Evolutionary conservation across 2,113 vertebrate species (phyloP), one percentile per base, ranked within the genome.

Genomic region (Apeltes quadracus): DNA sequence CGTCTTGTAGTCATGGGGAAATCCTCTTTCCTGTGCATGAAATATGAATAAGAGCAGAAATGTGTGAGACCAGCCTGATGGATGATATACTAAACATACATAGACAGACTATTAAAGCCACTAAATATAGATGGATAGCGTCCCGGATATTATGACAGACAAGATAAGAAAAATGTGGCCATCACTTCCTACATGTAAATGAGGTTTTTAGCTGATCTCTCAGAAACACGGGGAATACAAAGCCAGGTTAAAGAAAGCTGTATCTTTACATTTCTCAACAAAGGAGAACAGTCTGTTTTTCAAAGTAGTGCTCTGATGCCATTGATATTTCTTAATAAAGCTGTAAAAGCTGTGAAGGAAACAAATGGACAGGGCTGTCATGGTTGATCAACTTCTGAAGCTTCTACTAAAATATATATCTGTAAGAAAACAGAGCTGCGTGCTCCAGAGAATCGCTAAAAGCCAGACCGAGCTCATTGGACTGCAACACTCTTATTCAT

Each of bases 61-160:
- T 38, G 57, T 75, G 57, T 82, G 76, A 84, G 72, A 86, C 83
- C 62, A 61, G 14, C 62, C 78, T 82, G 90, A 92, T 81, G 64
- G 85, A 90, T 90, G 83, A 84, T 76, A 70, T 83, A 57, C 82
- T 64, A 73, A 83, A 87, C 75, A 64, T 58, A 83, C 73, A 84
- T 57, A 78, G 90, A 88, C 91, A 90, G 78, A 78, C 75, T 77
- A 87, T 89, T 89, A 89, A 87, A 90, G 65, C 56, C 62, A 84
- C 23, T 53, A 5, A 25, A 53, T 53, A 53, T 54, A 51, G 80
- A 89, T 90, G 66, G 75, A 82, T 55, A 48, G 58, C 54, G 29
- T 41, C 57, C 59, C 32, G 68, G 66, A 81, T 75, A 76, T 80
- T 69, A 77, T 87, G 76, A 85, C 69, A 53, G 70, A 81, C 72